Evolutionary conservation across 2,888 invertebrate genomes (phyloP).

Genomic region (Ditylenchus weischeri): DNA sequence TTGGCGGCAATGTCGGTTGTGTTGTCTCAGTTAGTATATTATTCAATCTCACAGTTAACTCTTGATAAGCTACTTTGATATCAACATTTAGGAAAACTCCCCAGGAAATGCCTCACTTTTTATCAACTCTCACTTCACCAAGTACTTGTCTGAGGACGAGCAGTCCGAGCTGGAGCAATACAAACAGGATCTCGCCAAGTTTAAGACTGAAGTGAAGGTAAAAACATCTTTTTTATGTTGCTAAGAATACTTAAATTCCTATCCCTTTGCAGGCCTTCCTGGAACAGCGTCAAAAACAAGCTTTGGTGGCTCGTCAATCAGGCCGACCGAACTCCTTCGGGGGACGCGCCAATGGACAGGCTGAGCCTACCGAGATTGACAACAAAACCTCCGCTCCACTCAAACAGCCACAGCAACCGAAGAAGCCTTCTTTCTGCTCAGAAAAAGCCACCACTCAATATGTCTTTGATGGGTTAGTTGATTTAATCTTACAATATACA

Average conservation of each 20-base stretch:
- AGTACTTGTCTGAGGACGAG: slow-evolving; percentile 46
- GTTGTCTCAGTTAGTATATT: slow-evolving; percentile 48
- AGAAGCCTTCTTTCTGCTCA: slow-evolving; percentile 52
- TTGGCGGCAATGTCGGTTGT: slow-evolving; percentile 53
- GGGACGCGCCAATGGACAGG: not conserved
- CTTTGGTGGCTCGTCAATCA: slow-evolving; percentile 5
- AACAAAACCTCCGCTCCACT: not conserved
- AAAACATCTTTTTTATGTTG: not conserved
- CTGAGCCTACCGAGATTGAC: not conserved
- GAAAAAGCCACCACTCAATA: slow-evolving; percentile 56
- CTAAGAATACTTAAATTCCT: not conserved
- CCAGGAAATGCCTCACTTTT: slow-evolving; percentile 33
- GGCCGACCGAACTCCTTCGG: slow-evolving; percentile 3
- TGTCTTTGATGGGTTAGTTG: slow-evolving; percentile 54
- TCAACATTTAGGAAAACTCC: slow-evolving; percentile 3
- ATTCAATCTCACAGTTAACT: too few relatives aligned
- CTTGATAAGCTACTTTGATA: not conserved
- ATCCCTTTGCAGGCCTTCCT: slow-evolving; percentile 5
- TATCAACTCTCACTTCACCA: slow-evolving; percentile 49
- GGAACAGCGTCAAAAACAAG: slow-evolving; percentile 23
- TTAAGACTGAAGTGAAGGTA: slow-evolving; percentile 17
- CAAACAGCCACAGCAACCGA: slow-evolving; percentile 27
- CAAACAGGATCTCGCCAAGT: slow-evolving; percentile 38
- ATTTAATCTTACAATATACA: slow-evolving; percentile 9
- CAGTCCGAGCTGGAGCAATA: slow-evolving; percentile 31